Conservation (phyloP, 2,113 vertebrate species). For the Sylvia atricapilla region DNA sequence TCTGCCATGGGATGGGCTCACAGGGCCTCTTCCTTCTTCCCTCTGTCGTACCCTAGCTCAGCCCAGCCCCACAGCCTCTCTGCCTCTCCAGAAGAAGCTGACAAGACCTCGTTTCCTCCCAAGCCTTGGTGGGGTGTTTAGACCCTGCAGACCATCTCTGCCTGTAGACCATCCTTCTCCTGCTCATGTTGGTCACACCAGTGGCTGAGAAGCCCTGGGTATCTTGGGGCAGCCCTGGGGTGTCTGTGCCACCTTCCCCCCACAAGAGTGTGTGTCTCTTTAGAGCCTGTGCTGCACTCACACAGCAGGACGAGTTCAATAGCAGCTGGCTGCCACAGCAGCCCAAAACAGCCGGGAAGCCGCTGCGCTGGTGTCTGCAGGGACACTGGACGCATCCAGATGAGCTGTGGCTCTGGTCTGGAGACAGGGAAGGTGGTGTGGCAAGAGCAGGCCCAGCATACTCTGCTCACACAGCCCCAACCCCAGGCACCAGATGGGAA, state of each 20-base stretch:
- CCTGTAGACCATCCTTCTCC: neutral
- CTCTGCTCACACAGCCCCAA: neutral
- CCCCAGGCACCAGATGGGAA: neutral
- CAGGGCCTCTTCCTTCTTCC: neutral
- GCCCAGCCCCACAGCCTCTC: neutral
- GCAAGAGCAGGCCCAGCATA: neutral
- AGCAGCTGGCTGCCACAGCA: neutral
- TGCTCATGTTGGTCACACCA: accelerated
- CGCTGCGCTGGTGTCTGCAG: neutral
- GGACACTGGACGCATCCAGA: neutral
- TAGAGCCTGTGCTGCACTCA: neutral
- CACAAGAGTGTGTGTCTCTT: accelerated
- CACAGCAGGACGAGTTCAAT: neutral
- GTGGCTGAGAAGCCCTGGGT: neutral
- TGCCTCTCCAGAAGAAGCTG: neutral
- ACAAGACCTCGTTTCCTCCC: neutral
- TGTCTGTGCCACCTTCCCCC: neutral
- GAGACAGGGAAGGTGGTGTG: accelerated
- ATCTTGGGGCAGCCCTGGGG: neutral
- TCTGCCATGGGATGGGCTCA: neutral
- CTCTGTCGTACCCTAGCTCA: neutral
- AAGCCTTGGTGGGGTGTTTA: neutral
- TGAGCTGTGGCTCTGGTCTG: accelerated
- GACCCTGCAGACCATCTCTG: neutral
- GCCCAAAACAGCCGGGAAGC: neutral